Base-by-base conservation (phyloP, 2,113 vertebrate genomes). In the Danionella cerebrum region DNA sequence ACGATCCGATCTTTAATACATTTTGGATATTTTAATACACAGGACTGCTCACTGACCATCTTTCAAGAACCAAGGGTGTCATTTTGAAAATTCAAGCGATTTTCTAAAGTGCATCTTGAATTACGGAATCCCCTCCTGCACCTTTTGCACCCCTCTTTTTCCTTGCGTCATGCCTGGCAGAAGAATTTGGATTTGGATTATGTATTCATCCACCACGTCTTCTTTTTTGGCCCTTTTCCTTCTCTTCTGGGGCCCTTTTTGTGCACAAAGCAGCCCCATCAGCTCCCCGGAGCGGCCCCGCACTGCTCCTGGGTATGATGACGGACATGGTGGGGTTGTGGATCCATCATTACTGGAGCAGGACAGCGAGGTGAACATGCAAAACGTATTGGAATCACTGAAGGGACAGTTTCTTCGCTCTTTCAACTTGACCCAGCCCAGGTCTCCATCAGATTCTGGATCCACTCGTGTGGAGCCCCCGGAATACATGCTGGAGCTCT, bases 401-500 rank as follows among this genome's bases (percentile, higher is more conserved):
- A 94, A 94, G 36, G 90, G 92, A 0, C 93, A 98, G 79, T 94
- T 98, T 57, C 81, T 97, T 72, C 90, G 87, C 68, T 94, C 93
- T 0, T 76, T 98, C 76, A 99, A 99, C 79, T 83, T 98, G 66
- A 92, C 95, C 0, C 92, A 90, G 41, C 84, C 92, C 48, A 79
- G 82, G 58, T 76, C 79, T 3, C 88, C 90, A 0, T 42, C 76
- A 55, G 82, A 88, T 0, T 82, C 89, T 53, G 76, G 89, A 0
- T 78, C 59, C 35, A 77, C 78, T 58, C 90, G 90, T 55, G 89
- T 92, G 52, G 94, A 98, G 38, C 93, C 96, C 0, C 96, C 96
- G 1, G 95, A 99, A 75, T 99, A 98, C 84, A 99, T 99, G 96
- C 67, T 99, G 73, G 95, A 99, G 79, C 90, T 99, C 21, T 99